Conservation (phyloP, 2,797 vertebrate genomes). For the Halcyon leucocephala region DNA sequence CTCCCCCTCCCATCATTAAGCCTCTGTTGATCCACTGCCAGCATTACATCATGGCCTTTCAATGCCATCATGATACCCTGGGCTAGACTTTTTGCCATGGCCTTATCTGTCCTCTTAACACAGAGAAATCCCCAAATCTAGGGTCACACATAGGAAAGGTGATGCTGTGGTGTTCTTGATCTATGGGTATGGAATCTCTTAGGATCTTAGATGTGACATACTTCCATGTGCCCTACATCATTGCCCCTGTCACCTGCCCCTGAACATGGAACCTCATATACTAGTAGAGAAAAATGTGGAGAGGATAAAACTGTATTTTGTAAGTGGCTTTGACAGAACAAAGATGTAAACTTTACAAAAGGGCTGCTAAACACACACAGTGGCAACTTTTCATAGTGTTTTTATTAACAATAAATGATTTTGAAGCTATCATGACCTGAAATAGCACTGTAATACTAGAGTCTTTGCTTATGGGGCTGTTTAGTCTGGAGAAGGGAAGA, state of each 20-base stretch:
- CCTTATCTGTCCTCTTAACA: not conserved
- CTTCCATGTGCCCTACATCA: not conserved
- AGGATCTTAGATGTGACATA: not conserved
- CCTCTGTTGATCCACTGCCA: not conserved
- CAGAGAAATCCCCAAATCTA: not conserved
- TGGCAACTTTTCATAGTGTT: not conserved
- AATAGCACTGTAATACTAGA: not conserved
- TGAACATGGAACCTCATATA: not conserved
- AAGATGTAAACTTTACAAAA: slow-evolving; percentile 19
- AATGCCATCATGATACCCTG: not conserved
- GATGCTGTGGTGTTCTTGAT: not conserved
- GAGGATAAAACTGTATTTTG: not conserved
- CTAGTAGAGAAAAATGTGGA: not conserved
- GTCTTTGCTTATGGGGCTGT: not conserved
- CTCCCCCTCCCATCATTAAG: not conserved
- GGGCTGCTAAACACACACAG: not conserved
- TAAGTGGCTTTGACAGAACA: slow-evolving; percentile 4
- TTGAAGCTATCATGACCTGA: not conserved
- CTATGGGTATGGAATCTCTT: not conserved
- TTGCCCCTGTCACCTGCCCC: not conserved
- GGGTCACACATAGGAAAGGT: not conserved
- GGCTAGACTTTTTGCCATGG: not conserved
- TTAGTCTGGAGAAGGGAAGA: too few species aligned
- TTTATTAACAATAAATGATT: slow-evolving; percentile 6
- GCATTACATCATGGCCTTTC: not conserved